Evolutionary conservation across 30 jellyfish, hydroid and myxozoan genomes (phyloP).

Genomic region (Pseudorhiza aurosa): DNA sequence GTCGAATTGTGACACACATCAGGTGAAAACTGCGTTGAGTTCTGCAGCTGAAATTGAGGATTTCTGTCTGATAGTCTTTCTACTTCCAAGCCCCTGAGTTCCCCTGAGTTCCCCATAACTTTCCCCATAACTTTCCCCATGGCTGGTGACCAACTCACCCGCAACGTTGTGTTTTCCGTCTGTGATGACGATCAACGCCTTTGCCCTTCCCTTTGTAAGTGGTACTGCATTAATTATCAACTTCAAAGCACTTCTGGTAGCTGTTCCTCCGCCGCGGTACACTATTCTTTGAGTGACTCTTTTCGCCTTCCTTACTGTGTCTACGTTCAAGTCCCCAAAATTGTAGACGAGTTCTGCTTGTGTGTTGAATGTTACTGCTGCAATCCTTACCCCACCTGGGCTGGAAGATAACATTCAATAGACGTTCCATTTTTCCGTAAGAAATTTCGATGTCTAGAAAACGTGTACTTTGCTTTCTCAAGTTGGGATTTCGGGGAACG

Average conservation of each 20-base stretch:
- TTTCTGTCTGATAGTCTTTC: too few relatives aligned
- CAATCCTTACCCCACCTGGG: slow-evolving; percentile 75
- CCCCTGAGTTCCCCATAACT: too few relatives aligned
- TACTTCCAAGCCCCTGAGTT: too few relatives aligned
- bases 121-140: too few relatives aligned
- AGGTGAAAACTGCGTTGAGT: too few relatives aligned
- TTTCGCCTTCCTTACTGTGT: slow-evolving; percentile 44
- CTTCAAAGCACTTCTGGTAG: slow-evolving; percentile 36
- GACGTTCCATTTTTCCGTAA: too few relatives aligned
- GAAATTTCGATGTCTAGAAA: too few relatives aligned
- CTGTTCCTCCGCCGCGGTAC: slow-evolving; percentile 84
- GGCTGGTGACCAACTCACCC: slow-evolving; percentile 11
- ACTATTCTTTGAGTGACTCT: neutral
- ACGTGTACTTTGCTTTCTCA: too few relatives aligned
- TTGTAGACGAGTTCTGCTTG: slow-evolving; percentile 60
- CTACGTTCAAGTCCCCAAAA: slow-evolving; percentile 58
- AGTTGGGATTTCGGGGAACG: too few relatives aligned
- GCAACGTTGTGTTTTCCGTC: slow-evolving; percentile 83
- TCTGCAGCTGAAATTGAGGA: too few relatives aligned
- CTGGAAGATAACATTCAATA: too few relatives aligned
- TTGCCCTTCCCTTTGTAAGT: neutral
- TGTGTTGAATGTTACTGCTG: slow-evolving; percentile 77
- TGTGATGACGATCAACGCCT: slow-evolving; percentile 61
- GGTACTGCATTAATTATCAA: slow-evolving; percentile 12
- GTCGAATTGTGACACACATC: too few relatives aligned